phyloP scores from a whole-genome alignment of 2,888 invertebrate genomes.

The Tethea ocularis region DNA sequence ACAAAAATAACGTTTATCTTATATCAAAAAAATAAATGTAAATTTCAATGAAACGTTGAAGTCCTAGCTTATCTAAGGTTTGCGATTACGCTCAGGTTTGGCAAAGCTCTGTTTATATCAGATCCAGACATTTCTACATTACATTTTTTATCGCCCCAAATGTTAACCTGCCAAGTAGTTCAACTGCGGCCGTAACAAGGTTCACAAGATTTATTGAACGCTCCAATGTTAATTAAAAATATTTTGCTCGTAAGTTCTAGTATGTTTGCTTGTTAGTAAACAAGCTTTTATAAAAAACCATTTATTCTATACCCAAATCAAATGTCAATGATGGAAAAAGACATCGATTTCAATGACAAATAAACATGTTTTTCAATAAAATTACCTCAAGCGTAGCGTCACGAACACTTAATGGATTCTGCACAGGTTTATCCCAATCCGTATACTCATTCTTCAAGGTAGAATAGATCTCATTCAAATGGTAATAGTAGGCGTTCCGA shows the following conservation, averaged over 20 bases:
- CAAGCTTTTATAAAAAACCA: too few relatives aligned
- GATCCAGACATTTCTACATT: neutral
- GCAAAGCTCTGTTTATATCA: neutral
- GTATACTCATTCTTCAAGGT: constrained; percentile 97
- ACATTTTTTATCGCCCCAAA: neutral
- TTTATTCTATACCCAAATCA: too few relatives aligned
- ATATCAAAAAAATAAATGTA: neutral
- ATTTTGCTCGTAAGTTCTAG: too few relatives aligned
- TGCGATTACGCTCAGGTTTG: neutral
- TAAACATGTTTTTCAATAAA: constrained; percentile 1
- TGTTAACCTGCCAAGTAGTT: neutral
- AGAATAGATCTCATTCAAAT: constrained; percentile 97
- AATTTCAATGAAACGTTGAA: neutral
- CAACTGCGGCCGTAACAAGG: neutral
- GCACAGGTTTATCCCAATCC: constrained; percentile 96
- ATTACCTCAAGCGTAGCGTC: constrained; percentile 90
- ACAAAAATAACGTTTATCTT: neutral
- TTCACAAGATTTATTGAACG: too few relatives aligned
- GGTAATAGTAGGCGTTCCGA: constrained; percentile 96
- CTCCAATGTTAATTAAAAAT: too few relatives aligned
- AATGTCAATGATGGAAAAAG: neutral
- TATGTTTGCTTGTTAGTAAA: too few relatives aligned
- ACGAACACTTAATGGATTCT: constrained; percentile 93
- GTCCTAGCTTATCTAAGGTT: neutral
- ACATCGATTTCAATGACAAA: neutral